These are phyloP conservation scores for Microtus richardsoni DNA, from an alignment of 2,113 vertebrate species.

Conservation along the genomic window DNA sequence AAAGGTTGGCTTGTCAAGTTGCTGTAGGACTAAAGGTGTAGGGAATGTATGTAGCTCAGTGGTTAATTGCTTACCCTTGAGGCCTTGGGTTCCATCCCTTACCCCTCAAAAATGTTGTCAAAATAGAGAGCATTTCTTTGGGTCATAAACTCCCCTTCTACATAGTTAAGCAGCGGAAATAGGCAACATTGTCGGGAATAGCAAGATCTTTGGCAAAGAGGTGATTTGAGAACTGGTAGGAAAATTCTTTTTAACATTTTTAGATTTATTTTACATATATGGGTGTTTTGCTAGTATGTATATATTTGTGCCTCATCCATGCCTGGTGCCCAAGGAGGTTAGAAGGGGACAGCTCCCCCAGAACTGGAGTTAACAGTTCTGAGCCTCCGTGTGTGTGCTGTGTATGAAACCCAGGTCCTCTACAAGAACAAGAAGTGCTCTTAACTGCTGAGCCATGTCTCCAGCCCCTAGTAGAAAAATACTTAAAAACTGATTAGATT, in stretches of 20 bases:
- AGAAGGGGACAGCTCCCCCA: not conserved
- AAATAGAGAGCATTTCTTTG: not conserved
- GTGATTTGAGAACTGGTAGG: not conserved
- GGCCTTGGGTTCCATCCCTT: not conserved
- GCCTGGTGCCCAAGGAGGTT: not conserved
- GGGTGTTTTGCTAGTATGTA: not conserved
- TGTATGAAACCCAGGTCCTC: not conserved
- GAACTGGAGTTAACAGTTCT: not conserved
- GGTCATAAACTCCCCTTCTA: not conserved
- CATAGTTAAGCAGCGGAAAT: not conserved
- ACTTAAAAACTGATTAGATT: not conserved
- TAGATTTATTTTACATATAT: not conserved
- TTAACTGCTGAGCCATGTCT: not conserved
- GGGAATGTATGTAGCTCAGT: not conserved
- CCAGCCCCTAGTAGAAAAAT: not conserved
- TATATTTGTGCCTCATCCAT: not conserved
- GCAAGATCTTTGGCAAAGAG: slow-evolving; percentile 33
- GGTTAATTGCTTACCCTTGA: not conserved
- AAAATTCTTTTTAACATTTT: not conserved
- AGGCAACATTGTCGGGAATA: not conserved
- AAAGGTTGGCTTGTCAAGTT: not conserved
- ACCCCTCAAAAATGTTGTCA: not conserved
- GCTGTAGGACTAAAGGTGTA: not conserved
- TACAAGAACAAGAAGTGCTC: not conserved
- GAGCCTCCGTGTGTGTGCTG: not conserved